A percentile compares a stretch with the other conserved stretches of the same genome.
Evolutionary conservation across 2,888 invertebrate genomes (phyloP).

Genomic region (Melieria omissa): DNA sequence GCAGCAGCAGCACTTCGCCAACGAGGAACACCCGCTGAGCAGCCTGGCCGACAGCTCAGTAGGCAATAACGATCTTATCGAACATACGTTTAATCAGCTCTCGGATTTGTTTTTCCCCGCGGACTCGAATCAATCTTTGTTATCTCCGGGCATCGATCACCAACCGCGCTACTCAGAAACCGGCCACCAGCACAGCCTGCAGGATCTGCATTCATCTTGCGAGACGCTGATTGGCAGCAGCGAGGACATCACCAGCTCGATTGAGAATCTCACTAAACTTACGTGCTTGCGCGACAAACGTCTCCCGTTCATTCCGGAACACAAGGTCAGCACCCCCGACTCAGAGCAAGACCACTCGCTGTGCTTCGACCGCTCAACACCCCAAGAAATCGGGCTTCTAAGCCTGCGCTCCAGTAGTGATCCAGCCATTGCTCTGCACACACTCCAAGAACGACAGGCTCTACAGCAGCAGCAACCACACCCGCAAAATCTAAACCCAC

Average conservation of each 20-base stretch:
- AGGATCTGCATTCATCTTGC: conserved; percentile 52
- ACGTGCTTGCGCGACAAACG: conserved; percentile 61
- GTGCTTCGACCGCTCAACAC: conserved; percentile 57
- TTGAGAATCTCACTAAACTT: conserved; percentile 62
- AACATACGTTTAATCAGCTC: conserved; percentile 56
- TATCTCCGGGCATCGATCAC: conserved; percentile 54
- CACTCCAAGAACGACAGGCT: conserved; percentile 52
- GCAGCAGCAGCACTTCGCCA: conserved; percentile 54
- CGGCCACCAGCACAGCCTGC: conserved; percentile 35
- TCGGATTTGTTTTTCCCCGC: conserved; percentile 65
- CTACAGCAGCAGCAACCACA: conserved; percentile 53
- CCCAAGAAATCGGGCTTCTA: conserved; percentile 58
- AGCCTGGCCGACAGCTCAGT: conserved; percentile 57
- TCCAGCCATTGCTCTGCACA: conserved; percentile 64
- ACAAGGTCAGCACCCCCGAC: conserved; percentile 49
- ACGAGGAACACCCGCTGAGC: conserved; percentile 59
- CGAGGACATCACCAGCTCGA: conserved; percentile 57
- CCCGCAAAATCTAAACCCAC: conserved; percentile 45
- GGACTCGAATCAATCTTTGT: conserved; percentile 63
- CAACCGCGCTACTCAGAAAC: conserved; percentile 48
- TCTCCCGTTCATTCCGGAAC: conserved; percentile 62
- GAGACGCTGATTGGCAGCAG: conserved; percentile 56
- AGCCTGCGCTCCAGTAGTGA: conserved; percentile 65
- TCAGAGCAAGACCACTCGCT: conserved; percentile 56
- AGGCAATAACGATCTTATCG: conserved; percentile 60